Conservation (phyloP, 1,140 invertebrate species). For the Chionoecetes opilio region DNA sequence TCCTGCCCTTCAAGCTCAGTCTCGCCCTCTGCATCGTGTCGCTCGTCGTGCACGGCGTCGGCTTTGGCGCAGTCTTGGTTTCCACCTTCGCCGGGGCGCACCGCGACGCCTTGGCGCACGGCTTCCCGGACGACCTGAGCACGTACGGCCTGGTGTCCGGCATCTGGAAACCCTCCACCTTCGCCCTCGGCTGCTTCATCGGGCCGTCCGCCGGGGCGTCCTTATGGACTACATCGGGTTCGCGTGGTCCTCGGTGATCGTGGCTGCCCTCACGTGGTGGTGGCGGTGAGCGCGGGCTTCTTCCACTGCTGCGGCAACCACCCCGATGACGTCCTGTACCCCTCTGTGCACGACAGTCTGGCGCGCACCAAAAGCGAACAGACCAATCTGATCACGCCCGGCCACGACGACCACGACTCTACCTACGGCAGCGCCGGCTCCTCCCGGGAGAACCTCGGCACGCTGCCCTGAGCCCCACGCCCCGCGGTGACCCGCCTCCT, state of each 20-base stretch:
- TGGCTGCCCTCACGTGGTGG: conserved; percentile 83
- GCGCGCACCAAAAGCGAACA: conserved; percentile 50
- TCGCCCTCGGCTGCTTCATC: conserved; percentile 93
- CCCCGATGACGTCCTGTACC: not conserved
- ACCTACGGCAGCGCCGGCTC: conserved; percentile 73
- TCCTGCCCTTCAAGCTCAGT: conserved; percentile 68
- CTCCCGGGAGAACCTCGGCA: conserved; percentile 52
- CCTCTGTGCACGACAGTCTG: conserved; percentile 48
- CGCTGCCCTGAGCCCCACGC: not conserved
- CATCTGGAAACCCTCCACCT: conserved; percentile 92
- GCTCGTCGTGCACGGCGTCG: conserved; percentile 90
- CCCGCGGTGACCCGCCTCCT: not conserved
- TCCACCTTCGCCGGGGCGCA: conserved; percentile 92
- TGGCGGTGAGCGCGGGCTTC: conserved; percentile 45
- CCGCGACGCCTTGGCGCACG: conserved; percentile 88
- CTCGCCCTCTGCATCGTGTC: conserved; percentile 86
- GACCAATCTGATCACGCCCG: not conserved
- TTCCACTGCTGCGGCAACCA: conserved; percentile 59
- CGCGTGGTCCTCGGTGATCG: conserved; percentile 88
- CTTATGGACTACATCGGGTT: conserved; percentile 91
- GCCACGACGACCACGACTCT: conserved; percentile 54
- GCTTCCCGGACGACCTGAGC: conserved; percentile 91
- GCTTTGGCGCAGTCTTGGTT: conserved; percentile 91
- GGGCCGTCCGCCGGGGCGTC: conserved; percentile 91
- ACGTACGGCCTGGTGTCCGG: conserved; percentile 93